Base-by-base conservation (phyloP, 2,888 invertebrate species). In the Xestia rhomboidea region DNA sequence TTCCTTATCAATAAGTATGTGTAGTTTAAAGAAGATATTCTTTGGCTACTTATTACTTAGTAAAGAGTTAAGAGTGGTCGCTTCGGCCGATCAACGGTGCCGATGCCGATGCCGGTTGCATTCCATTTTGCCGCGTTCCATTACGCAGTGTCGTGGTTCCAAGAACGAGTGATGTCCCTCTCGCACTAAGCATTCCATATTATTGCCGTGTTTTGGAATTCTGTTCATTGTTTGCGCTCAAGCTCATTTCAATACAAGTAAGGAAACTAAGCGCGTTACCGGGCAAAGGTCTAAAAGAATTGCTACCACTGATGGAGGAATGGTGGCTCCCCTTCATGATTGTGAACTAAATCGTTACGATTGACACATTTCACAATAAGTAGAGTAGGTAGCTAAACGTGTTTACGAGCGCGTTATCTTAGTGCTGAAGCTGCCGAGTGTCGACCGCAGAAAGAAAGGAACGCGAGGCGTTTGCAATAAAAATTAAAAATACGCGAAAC, bases 121-220 rank as follows among this genome's bases (percentile, higher is more conserved):
- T 96, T 96, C 96, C 96, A 93, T 92, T 93, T 94, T 90, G 91
- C 92, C 92, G 94, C 93, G 94, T 94, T 93, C 94, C 95, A 95
- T 94, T 93, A 93, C 95, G 92, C 94, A 94, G 93, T 91, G 93
- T 93, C 93, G 93, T 91, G 92, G 90, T 96, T 96, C 96, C 93
- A 92, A 95, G 96, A 96, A 96, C 94, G 90, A 92, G 85, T 92
- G 94, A 93, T 92, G 95, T 95, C 95, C 93, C 93, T 92, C 95
- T 95, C 95, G 92, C 96, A 95, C 96, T 92, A 92, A 93, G 92
- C 94, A 93, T 92, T 92, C 91, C 90, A 92, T 91, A 93, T 94
- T 95, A 94, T 93, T 94, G 93, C 94, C 92, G 91, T 94, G 95
- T 95, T 95, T 95, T 91, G 94, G 93, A 95, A 95, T 95, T 94